Evolutionary conservation across 2,113 vertebrate species (phyloP).

Genomic region (Casuarius casuarius): DNA sequence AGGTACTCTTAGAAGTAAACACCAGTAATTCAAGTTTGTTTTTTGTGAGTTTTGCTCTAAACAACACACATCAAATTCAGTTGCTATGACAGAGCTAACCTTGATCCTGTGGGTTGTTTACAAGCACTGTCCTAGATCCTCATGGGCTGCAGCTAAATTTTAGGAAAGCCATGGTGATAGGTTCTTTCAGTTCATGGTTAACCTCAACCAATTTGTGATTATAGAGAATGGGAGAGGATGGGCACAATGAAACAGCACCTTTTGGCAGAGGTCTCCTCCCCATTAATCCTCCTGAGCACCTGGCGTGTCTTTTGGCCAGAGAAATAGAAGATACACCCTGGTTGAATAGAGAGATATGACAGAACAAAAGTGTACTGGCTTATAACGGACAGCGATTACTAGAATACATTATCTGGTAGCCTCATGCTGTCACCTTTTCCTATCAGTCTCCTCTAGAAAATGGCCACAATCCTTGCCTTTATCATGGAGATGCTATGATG

Average conservation of each 20-base stretch:
- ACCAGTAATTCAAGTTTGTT: neutral
- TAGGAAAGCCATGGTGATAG: neutral
- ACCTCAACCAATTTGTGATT: neutral
- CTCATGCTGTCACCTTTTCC: neutral
- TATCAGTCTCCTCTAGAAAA: neutral
- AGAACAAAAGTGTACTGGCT: neutral
- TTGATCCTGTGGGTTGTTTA: neutral
- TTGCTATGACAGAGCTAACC: neutral
- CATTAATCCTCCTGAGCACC: neutral
- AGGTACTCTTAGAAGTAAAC: neutral
- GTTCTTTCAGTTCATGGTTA: neutral
- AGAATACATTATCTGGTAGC: accelerated
- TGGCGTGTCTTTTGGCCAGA: neutral
- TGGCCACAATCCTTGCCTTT: neutral
- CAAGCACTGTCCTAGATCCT: accelerated
- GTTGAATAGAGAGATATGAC: neutral
- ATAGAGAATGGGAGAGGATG: accelerated
- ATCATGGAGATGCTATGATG: neutral
- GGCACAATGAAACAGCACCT: neutral
- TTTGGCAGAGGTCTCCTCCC: neutral
- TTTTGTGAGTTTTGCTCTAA: neutral
- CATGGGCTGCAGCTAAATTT: neutral
- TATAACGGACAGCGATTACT: neutral
- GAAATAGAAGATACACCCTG: neutral
- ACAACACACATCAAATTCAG: accelerated